A percentile compares a stretch with the other conserved stretches of the same genome.
Conservation (phyloP, 2,888 invertebrate genomes). For the Lepidochrysops patricia region DNA sequence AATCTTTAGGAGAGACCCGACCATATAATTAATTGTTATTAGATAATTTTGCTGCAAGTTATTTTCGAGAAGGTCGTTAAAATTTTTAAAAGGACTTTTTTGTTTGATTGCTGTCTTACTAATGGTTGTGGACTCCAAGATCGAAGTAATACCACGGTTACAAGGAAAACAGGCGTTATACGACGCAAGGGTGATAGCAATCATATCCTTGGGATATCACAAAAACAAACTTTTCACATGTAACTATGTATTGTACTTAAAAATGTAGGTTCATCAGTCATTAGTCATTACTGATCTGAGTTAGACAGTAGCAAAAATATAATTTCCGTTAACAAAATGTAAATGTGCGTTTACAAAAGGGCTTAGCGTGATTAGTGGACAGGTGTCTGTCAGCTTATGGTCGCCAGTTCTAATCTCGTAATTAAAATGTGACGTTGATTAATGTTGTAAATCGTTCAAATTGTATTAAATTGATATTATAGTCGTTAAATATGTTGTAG, state of each 20-base stretch:
- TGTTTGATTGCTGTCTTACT: not conserved
- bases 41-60: not conserved
- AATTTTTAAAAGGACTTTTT: not conserved
- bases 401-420: conserved; percentile 1
- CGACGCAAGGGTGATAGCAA: too few species aligned
- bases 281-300: not conserved
- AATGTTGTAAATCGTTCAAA: not conserved
- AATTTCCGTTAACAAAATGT: not conserved
- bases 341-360: not conserved
- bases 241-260: too few species aligned
- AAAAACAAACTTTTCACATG: too few species aligned
- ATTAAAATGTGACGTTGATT: conserved; percentile 3
- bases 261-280: not conserved
- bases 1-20: not conserved
- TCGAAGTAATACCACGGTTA: too few species aligned
- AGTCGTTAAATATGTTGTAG: too few species aligned
- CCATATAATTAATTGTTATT: not conserved
- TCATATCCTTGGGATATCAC: too few species aligned
- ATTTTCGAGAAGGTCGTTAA: not conserved
- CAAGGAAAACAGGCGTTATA: too few species aligned
- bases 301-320: not conserved
- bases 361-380: not conserved
- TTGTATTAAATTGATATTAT: not conserved
- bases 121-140: not conserved
- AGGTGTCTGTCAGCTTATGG: conserved; percentile 2